phyloP scores from a whole-genome alignment of 1,140 invertebrate genomes.

The Holcopasites calliopsidis region DNA sequence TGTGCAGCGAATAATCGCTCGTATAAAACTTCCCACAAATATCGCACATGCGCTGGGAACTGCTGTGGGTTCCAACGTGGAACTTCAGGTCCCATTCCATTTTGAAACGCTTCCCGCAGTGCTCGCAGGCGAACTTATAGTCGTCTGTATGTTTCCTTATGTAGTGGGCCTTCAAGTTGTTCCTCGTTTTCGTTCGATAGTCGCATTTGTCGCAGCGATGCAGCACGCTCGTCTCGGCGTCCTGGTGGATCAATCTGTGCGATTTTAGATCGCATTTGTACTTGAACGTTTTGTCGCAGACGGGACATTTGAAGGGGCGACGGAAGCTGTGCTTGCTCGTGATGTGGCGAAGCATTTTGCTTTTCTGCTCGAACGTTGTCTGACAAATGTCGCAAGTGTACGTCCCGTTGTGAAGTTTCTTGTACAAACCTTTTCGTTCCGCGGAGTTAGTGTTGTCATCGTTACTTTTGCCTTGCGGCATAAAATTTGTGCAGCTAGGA shows the following conservation, averaged over 20 bases:
- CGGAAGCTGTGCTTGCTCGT: slow-evolving; percentile 79
- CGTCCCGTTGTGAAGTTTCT: slow-evolving; percentile 48
- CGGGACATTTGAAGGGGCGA: slow-evolving; percentile 84
- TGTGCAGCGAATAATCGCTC: slow-evolving; percentile 59
- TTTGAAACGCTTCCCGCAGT: slow-evolving; percentile 78
- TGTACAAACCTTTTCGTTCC: slow-evolving; percentile 48
- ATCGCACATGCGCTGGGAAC: slow-evolving; percentile 66
- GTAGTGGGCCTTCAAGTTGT: slow-evolving; percentile 58
- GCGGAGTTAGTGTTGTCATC: background rate
- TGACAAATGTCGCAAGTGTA: slow-evolving; percentile 77
- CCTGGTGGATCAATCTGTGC: slow-evolving; percentile 54
- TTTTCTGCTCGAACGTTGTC: slow-evolving; percentile 76
- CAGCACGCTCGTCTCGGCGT: slow-evolving; percentile 21
- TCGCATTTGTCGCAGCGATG: slow-evolving; percentile 63
- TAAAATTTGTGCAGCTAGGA: background rate
- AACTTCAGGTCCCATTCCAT: slow-evolving; percentile 73
- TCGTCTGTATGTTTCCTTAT: slow-evolving; percentile 71
- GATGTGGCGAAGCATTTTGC: slow-evolving; percentile 82
- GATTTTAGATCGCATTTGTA: slow-evolving; percentile 82
- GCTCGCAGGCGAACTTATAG: slow-evolving; percentile 77
- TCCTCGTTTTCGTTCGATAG: slow-evolving; percentile 52
- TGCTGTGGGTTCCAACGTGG: slow-evolving; percentile 71
- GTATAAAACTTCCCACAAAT: slow-evolving; percentile 65
- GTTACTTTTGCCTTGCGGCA: background rate
- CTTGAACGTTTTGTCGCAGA: slow-evolving; percentile 85